Evolutionary conservation across 2,797 vertebrate species (phyloP), one percentile per base, ranked within the genome.

Genomic region (Hoplostethus atlanticus): DNA sequence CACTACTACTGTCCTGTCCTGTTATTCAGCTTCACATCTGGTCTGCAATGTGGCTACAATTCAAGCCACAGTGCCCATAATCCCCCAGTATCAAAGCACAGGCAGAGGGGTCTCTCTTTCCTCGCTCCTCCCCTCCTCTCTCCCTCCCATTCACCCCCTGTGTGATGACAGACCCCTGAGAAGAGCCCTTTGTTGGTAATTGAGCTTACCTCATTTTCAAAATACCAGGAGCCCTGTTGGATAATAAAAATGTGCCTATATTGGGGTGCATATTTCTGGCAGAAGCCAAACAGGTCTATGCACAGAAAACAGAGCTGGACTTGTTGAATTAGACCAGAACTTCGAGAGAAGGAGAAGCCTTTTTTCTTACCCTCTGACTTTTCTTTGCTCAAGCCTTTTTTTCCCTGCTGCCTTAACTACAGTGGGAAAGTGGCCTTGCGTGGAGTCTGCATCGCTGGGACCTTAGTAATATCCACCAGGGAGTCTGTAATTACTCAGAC

Each of bases 401-500:
- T 75, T 64, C 17, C 46, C 25, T 36, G 44, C 67, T 73, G 62
- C 80, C 54, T 71, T 60, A 87, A 89, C 79, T 84, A 79, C 76
- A 89, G 78, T 59, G 65, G 80, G 71, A 93, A 86, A 88, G 82
- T 81, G 80, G 85, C 85, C 88, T 78, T 67, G 79, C 54, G 60
- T 90, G 85, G 88, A 88, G 59, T 79, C 85, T 59, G 52, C 86
- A 92, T 93, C 79, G 77, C 92, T 93, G 83, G 80, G 87, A 92
- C 89, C 92, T 93, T 88, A 93, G 94, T 93, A 94, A 95, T 92
- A 94, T 94, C 90, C 92, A 92, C 91, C 90, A 92, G 87, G 89
- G 89, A 95, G 92, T 83, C 94, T 95, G 94, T 96, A 95, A 96
- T 96, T 96, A 96, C 92, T 93, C 92, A 93, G 92, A 90, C 92